Evolutionary conservation across 2,797 vertebrate genomes (phyloP), one percentile per base, ranked within the genome.

Genomic region (Argyrosomus regius): DNA sequence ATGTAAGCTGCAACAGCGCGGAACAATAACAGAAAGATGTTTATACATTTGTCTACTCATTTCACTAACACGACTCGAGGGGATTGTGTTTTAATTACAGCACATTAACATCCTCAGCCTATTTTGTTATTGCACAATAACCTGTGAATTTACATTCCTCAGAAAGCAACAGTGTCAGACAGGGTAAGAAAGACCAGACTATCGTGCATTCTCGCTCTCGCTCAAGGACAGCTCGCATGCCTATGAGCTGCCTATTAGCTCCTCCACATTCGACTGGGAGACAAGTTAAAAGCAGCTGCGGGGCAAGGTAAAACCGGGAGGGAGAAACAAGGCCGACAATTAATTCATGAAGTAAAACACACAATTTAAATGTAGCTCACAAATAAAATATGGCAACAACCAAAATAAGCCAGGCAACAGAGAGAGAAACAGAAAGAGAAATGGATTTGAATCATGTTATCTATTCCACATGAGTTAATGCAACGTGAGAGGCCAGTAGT

Each of bases 391-490:
- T 39, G 59, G 62, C 71, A 63, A 50, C 49, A 72, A 35, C 64
- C 56, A 56, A 75, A 84, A 72, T 39, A 78, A 52, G 81, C 8
- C 3, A 58, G 39, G 22, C 4, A 20, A 39, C 22, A 26, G 22
- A 68, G 52, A 56, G n/a, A 24, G 54, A 67, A 3, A 64, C 11
- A 16, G 72, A 76, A 10, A 68, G 58, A 76, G 48, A 54, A 58
- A 54, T 3, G 11, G 56, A 72, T 70, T 49, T 66, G 63, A 81
- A 76, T 48, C 22, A 16, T 62, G 68, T 61, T 78, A 50, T 83
- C 57, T 81, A 26, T 89, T 90, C 61, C 77, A 86, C 73, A 87
- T 83, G 82, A 90, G 77, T 86, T 80, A 64, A 52, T 83, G 82
- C 82, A 92, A 90, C 72, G 53, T 56, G 85, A 92, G 83, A 84